Base-by-base conservation (phyloP, 2,888 invertebrate genomes). In the Camponotus fellah region DNA sequence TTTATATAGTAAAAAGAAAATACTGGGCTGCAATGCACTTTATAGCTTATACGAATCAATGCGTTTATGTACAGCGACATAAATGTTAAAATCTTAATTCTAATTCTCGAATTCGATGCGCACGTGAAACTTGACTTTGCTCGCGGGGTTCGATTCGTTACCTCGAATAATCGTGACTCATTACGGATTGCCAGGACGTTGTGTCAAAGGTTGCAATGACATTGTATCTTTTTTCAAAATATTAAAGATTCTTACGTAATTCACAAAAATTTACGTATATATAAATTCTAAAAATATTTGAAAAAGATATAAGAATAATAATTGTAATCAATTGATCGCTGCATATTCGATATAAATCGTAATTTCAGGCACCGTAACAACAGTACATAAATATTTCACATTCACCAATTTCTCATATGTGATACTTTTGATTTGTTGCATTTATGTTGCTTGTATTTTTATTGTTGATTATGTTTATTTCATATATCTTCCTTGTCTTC, bases 41-140 rank as follows among this genome's bases (percentile, higher is more conserved):
- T 84, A 79, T 79, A 87, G 75, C 83, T 87, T 76, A 75, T 82
- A 89, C 84, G 46, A 84, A 77, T 82, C 56, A 69, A 82, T 87
- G 86, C 87, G 53, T 53, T 87, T 88, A 89, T 88, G 37, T 89
- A 89, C 89, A 89, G 89, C 88, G 83, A 87, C 76, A 82, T 89
- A 85, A 77, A 76, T 86, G 65, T 43, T 81, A 88, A 82, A 85
- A 84, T 82, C 71, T 89, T 85, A 81, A 86, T 72, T 58, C 86
- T 86, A 89, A 62, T 77, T 82, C 79, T 89, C 76, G 83, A 84
- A 82, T 82, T 32, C 65, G 84, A 89, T 83, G 82, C 87, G 83
- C 85, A 84, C 72, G 80, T 83, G 74, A 69, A 84, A 85, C 82
- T 80, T 76, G 75, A 49, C 80, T 83, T 76, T 26, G 37, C 58